Conservation (phyloP, 2,797 vertebrate species). For the Epinephelus coioides region DNA sequence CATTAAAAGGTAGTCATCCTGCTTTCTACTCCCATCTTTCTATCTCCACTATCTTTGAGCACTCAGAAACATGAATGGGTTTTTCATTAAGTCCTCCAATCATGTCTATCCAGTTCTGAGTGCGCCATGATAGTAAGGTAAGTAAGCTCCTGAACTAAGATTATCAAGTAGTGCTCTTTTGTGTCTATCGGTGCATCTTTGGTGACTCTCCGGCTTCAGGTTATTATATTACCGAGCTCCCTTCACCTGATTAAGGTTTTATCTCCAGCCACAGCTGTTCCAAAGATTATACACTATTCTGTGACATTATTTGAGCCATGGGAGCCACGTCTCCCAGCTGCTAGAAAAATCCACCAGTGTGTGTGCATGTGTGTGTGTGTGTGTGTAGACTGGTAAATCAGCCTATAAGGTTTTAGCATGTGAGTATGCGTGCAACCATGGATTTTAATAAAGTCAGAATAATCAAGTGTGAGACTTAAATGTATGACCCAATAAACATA, state of each 20-base stretch:
- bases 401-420: conserved; percentile 14
- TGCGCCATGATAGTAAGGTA: conserved; percentile 52
- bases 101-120: conserved; percentile 50
- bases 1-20: conserved; percentile 22
- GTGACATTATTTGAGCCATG: conserved; percentile 67
- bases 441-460: conserved; percentile 35
- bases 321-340: conserved; percentile 65
- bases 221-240: conserved; percentile 82
- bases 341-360: conserved; percentile 24
- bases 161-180: conserved; percentile 73
- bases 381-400: conserved; percentile 32
- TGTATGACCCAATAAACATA: conserved; percentile 15
- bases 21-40: not conserved
- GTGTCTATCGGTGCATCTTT: conserved; percentile 66
- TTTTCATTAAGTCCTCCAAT: conserved; percentile 63
- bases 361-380: not conserved
- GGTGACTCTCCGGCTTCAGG: conserved; percentile 73
- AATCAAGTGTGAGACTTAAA: conserved; percentile 26
- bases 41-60: conserved; percentile 23
- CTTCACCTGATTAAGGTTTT: conserved; percentile 79
- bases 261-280: conserved; percentile 83
- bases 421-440: not conserved
- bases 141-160: conserved; percentile 67
- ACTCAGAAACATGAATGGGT: conserved; percentile 40
- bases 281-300: conserved; percentile 73